A percentile compares a stretch with the other conserved stretches of the same genome.
phyloP scores from a whole-genome alignment of 2,888 invertebrate genomes.

The Cephus spinipes region DNA sequence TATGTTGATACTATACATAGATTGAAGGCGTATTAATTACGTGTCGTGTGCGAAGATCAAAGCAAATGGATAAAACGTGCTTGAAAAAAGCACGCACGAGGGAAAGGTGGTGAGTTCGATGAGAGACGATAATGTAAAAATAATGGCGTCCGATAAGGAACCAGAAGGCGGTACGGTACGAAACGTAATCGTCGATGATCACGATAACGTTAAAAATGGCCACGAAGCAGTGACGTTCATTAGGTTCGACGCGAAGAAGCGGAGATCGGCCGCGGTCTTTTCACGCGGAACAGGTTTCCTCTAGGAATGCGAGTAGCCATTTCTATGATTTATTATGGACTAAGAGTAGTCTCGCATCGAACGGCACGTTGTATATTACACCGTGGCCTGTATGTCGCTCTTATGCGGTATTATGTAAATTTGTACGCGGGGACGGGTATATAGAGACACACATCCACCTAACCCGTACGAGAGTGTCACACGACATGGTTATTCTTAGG shows the following conservation, averaged over 20 bases:
- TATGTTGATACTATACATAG: background rate
- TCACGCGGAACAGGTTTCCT: conserved; percentile 52
- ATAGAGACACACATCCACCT: background rate
- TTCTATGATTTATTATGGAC: conserved; percentile 51
- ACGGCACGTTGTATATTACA: background rate
- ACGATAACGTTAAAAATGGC: background rate
- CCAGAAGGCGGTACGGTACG: background rate
- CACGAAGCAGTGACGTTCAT: background rate
- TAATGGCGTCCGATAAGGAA: background rate
- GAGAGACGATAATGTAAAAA: background rate
- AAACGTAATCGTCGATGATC: background rate
- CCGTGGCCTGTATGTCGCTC: background rate
- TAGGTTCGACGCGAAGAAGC: background rate
- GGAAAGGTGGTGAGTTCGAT: background rate
- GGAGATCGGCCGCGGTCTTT: conserved; percentile 27
- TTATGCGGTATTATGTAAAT: background rate
- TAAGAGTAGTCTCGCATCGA: conserved; percentile 9
- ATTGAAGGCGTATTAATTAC: background rate
- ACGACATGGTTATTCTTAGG: background rate
- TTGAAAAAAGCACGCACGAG: background rate
- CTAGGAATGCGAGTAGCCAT: conserved; percentile 52
- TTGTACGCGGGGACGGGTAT: background rate
- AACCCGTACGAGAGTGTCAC: background rate
- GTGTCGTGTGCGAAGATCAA: background rate
- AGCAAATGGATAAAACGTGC: background rate